Evolutionary conservation across 2,888 invertebrate genomes (phyloP).

Genomic region (Cryptus viduatorius): DNA sequence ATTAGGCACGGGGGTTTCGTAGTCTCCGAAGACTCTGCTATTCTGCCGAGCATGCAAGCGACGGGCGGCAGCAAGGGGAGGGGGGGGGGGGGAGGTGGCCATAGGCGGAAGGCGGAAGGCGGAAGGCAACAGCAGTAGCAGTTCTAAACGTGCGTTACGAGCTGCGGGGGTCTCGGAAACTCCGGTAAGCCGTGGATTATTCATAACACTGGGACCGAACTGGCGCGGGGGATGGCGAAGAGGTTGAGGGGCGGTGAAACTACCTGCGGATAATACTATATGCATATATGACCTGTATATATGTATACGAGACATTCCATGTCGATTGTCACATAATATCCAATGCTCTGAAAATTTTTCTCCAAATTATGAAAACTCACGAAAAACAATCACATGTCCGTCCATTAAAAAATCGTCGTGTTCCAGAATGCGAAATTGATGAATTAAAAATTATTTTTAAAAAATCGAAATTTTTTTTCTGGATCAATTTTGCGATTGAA

Average conservation of each 20-base stretch:
- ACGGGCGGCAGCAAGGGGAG: conserved; percentile 17
- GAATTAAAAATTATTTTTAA: too few species aligned
- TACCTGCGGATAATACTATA: conserved; percentile 38
- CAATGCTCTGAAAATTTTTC: neutral
- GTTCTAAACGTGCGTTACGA: conserved; percentile 61
- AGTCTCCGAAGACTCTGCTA: conserved; percentile 3
- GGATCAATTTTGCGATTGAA: too few species aligned
- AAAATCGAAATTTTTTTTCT: too few species aligned
- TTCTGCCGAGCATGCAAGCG: conserved; percentile 20
- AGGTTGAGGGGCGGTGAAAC: conserved; percentile 22
- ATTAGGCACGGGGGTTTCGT: conserved; percentile 29
- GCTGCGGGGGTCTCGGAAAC: conserved; percentile 54
- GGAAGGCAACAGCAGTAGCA: conserved; percentile 40
- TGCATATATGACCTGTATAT: neutral
- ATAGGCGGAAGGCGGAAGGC: conserved; percentile 46
- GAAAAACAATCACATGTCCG: neutral
- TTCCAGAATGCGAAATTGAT: too few species aligned
- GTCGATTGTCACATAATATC: neutral
- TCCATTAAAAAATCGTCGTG: neutral
- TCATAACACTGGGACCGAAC: conserved; percentile 43
- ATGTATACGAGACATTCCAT: conserved; percentile 3
- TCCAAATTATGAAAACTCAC: neutral
- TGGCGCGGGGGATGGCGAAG: neutral
- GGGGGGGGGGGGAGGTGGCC: conserved; percentile 14
- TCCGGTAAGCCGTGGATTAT: conserved; percentile 59